phyloP scores from a whole-genome alignment of 2,888 invertebrate species.

The Eurytoma adleriae region DNA sequence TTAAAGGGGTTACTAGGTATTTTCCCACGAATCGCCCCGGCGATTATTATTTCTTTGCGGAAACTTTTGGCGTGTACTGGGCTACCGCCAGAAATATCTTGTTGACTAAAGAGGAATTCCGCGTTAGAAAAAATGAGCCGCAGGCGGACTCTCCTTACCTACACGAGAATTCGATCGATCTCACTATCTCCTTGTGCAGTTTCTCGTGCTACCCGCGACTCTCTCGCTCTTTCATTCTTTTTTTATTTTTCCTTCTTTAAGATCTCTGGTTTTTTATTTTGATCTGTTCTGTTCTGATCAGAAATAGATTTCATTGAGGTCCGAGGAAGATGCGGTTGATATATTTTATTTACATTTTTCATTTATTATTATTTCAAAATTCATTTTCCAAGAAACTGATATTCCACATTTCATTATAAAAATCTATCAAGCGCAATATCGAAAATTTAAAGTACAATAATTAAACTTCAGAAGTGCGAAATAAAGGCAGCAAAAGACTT shows the following conservation, averaged over 20 bases:
- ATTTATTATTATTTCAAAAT: too few species aligned
- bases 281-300: too few species aligned
- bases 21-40: constrained; percentile 27
- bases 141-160: not conserved
- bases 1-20: too few species aligned
- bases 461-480: too few species aligned
- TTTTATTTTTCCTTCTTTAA: not conserved
- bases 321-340: too few species aligned
- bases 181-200: constrained; percentile 8
- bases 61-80: constrained; percentile 49
- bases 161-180: constrained; percentile 37
- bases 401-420: too few species aligned
- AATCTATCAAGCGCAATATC: too few species aligned
- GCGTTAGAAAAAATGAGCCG: constrained; percentile 24
- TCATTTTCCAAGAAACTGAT: too few species aligned
- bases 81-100: constrained; percentile 58
- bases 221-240: not conserved
- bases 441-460: too few species aligned
- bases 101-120: constrained; percentile 58
- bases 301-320: too few species aligned
- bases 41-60: constrained; percentile 59
- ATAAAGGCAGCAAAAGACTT: not conserved
- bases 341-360: too few species aligned
- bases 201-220: constrained; percentile 5
- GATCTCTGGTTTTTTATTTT: too few species aligned